Evolutionary conservation across 2,888 invertebrate species (phyloP).

Genomic region (Xanthia togata): DNA sequence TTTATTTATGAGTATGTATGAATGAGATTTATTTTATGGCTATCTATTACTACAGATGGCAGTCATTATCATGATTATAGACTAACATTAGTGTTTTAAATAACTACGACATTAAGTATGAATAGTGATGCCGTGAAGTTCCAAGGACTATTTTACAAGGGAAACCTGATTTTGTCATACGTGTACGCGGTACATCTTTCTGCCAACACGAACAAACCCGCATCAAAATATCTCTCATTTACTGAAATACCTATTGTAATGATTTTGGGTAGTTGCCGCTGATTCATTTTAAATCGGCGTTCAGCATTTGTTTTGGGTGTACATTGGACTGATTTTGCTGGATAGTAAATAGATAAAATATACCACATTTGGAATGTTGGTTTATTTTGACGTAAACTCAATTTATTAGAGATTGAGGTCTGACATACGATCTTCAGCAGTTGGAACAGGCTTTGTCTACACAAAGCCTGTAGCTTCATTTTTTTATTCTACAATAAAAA

Average conservation of each 20-base stretch:
- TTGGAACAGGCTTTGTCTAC: too few species aligned
- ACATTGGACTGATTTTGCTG: background rate
- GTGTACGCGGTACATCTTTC: background rate
- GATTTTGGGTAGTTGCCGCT: too few species aligned
- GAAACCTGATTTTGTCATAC: background rate
- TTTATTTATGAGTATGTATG: constrained; percentile 53
- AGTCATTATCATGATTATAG: constrained; percentile 27
- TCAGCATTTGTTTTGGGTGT: too few species aligned
- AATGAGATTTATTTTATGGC: constrained; percentile 43
- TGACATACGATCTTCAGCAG: too few species aligned
- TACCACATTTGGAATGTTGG: background rate
- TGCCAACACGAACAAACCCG: background rate
- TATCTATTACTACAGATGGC: constrained; percentile 27
- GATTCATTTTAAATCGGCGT: too few species aligned
- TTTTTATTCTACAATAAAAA: too few species aligned
- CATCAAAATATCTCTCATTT: background rate
- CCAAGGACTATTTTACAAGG: background rate
- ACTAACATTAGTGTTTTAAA: constrained; percentile 13
- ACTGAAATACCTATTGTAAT: too few species aligned
- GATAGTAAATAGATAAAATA: background rate
- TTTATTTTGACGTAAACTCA: background rate
- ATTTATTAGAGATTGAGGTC: too few species aligned
- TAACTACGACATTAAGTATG: background rate
- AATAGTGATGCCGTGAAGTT: background rate
- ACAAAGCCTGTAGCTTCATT: too few species aligned